A percentile compares a stretch with the other conserved stretches of the same genome.
phyloP scores from a whole-genome alignment of 2,888 invertebrate genomes.

The Drosophila cyrtoloma region DNA sequence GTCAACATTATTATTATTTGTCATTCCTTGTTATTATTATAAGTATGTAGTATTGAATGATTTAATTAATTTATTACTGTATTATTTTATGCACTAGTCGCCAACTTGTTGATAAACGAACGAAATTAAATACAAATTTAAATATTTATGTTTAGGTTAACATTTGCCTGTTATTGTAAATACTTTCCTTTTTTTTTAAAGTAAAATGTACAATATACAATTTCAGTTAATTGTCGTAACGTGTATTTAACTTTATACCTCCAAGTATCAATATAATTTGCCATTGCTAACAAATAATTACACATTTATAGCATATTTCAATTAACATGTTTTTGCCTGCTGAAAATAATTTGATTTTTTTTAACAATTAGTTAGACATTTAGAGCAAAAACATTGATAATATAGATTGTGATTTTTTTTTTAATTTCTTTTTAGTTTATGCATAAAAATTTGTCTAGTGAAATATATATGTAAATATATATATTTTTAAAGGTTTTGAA shows the following conservation, averaged over 20 bases:
- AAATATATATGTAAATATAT: slow-evolving; percentile 74
- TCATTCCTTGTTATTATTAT: slow-evolving; percentile 44
- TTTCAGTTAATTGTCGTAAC: slow-evolving; percentile 68
- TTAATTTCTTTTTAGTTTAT: slow-evolving; percentile 54
- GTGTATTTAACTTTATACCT: slow-evolving; percentile 46
- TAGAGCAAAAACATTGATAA: slow-evolving; percentile 82
- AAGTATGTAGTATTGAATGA: slow-evolving; percentile 7
- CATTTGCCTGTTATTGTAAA: slow-evolving; percentile 59
- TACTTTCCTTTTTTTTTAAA: slow-evolving; percentile 67
- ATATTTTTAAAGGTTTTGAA: slow-evolving; percentile 63
- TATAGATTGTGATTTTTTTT: slow-evolving; percentile 67
- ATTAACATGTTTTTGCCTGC: slow-evolving; percentile 56
- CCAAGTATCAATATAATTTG: slow-evolving; percentile 43
- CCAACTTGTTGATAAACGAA: slow-evolving; percentile 67
- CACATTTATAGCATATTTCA: slow-evolving; percentile 63
- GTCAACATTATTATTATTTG: slow-evolving; percentile 63
- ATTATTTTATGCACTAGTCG: slow-evolving; percentile 33
- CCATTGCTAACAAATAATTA: slow-evolving; percentile 66
- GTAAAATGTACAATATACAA: slow-evolving; percentile 77
- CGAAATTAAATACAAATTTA: slow-evolving; percentile 56
- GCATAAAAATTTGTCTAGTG: slow-evolving; percentile 78
- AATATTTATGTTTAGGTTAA: slow-evolving; percentile 51
- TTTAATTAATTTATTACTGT: slow-evolving; percentile 18
- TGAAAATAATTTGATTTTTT: slow-evolving; percentile 64
- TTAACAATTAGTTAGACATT: slow-evolving; percentile 82